These are phyloP conservation scores for Capitella teleta DNA, from an alignment of 1,140 invertebrate species.

Conservation along the genomic window DNA sequence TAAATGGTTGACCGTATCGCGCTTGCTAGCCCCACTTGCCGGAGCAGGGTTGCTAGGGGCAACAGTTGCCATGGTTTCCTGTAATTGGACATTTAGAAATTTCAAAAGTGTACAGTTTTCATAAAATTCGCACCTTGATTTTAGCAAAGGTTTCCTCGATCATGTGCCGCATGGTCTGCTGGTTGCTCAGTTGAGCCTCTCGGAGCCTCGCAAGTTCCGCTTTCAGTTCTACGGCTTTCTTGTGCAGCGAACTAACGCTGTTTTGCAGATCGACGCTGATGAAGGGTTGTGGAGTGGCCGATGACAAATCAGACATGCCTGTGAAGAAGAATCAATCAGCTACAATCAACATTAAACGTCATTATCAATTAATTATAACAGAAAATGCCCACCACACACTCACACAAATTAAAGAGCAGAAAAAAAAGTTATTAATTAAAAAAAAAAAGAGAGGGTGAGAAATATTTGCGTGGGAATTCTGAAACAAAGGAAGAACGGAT, in stretches of 20 bases:
- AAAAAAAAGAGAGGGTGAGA: too few relatives aligned
- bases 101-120: too few relatives aligned
- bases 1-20: constrained; percentile 56
- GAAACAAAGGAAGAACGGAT: too few relatives aligned
- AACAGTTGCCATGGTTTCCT: constrained; percentile 45
- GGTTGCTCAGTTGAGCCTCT: constrained; percentile 78
- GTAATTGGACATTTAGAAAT: too few relatives aligned
- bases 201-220: constrained; percentile 77
- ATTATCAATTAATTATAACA: background rate
- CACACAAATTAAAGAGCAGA: too few relatives aligned
- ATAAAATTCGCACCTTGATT: constrained; percentile 23
- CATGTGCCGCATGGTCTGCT: constrained; percentile 77
- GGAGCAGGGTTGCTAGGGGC: constrained; percentile 48
- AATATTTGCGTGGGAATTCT: too few relatives aligned
- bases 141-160: constrained; percentile 65
- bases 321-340: background rate
- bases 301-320: constrained; percentile 5
- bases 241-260: constrained; percentile 61
- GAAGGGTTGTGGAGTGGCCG: background rate
- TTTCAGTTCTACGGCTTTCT: constrained; percentile 77
- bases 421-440: too few relatives aligned
- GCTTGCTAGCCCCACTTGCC: constrained; percentile 53
- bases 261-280: background rate
- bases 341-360: background rate
- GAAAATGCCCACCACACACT: background rate